Percentiles rank a stretch among this genome's conserved stretches.
phyloP scores from a whole-genome alignment of 2,888 invertebrate genomes.

The Spatulosminthurus flaviceps region DNA sequence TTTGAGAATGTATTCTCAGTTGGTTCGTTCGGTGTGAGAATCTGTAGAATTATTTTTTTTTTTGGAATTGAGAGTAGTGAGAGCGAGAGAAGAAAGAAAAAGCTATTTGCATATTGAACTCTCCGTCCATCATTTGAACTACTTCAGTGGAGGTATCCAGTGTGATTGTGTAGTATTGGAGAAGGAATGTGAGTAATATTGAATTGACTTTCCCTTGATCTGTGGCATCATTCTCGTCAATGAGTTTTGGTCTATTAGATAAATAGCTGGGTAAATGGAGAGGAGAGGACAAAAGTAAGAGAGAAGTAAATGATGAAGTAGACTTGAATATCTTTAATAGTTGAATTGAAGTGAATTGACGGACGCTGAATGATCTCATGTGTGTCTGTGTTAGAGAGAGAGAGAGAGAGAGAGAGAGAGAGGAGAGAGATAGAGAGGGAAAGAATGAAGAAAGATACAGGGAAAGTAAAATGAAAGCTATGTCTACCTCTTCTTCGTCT shows the following conservation, averaged over 20 bases:
- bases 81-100: not conserved
- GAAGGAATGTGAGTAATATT: not conserved
- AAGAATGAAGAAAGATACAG: not conserved
- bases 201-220: not conserved
- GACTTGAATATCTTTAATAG: not conserved
- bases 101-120: conserved; percentile 43
- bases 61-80: too few relatives aligned
- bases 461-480: not conserved
- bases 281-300: not conserved
- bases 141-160: not conserved
- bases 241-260: conserved; percentile 9
- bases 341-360: not conserved
- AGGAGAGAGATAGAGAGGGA: not conserved
- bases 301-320: not conserved
- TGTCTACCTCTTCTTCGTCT: conserved; percentile 53
- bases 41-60: too few relatives aligned
- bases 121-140: conserved; percentile 36
- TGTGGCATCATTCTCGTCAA: not conserved
- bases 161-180: not conserved
- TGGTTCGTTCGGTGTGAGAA: too few relatives aligned
- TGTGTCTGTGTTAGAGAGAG: conserved; percentile 18
- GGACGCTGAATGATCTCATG: conserved; percentile 4
- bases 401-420: not conserved
- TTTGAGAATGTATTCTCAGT: too few relatives aligned
- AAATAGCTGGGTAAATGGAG: not conserved